A percentile compares a stretch with the other conserved stretches of the same genome.
phyloP scores from a whole-genome alignment of 2,113 vertebrate species.

The Formicarius rufipectus region DNA sequence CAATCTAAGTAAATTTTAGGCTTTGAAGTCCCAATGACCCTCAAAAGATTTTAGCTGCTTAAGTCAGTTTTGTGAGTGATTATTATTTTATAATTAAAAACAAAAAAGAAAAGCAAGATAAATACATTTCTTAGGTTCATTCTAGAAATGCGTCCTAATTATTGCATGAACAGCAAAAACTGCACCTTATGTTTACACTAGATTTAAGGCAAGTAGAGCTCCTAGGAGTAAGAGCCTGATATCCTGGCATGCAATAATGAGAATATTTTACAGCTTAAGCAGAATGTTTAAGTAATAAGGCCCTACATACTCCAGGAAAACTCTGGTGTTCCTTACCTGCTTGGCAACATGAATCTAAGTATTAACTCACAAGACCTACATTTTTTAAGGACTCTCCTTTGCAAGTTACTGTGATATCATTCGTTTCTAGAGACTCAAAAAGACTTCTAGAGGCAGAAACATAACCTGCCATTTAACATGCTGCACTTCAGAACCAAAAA shows the following conservation, averaged over 20 bases:
- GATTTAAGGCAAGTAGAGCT: neutral
- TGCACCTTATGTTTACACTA: neutral
- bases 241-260: neutral
- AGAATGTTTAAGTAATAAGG: neutral
- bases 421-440: neutral
- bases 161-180: neutral
- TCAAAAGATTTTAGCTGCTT: neutral
- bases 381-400: neutral
- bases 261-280: neutral
- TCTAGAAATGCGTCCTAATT: neutral
- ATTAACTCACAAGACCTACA: neutral
- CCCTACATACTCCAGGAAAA: neutral
- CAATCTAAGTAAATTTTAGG: neutral
- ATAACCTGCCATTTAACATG: neutral
- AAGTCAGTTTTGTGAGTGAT: neutral
- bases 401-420: neutral
- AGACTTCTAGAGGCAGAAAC: neutral
- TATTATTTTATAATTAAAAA: neutral
- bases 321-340: neutral
- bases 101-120: neutral
- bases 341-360: neutral
- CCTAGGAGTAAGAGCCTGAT: neutral
- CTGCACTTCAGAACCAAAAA: neutral
- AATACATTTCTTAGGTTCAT: neutral
- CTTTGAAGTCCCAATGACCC: neutral